These are phyloP conservation scores for Myotis lucifugus DNA, from an alignment of 2,113 vertebrate genomes.

Conservation along the genomic window DNA sequence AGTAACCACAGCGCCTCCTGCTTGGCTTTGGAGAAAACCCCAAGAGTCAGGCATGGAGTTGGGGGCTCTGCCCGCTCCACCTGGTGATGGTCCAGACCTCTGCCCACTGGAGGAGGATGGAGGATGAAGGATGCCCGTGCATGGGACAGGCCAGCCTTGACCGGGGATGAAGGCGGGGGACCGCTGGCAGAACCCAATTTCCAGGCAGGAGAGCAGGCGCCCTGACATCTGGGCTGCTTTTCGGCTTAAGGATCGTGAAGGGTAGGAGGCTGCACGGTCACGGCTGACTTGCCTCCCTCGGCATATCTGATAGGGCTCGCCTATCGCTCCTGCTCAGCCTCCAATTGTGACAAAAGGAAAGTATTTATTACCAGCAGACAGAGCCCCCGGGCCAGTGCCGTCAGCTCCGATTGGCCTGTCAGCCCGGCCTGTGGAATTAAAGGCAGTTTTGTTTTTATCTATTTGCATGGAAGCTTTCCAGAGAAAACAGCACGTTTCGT, in stretches of 20 bases:
- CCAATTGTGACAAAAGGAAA: constrained; percentile 87
- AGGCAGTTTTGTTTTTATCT: constrained; percentile 88
- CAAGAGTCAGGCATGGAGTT: accelerated
- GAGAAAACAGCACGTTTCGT: constrained; percentile 88
- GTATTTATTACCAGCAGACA: constrained; percentile 85
- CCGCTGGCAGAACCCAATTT: background rate
- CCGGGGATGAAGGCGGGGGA: background rate
- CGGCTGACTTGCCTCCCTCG: constrained; percentile 80
- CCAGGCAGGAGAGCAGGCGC: constrained; percentile 39
- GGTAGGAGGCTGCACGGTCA: constrained; percentile 76
- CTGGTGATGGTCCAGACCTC: background rate
- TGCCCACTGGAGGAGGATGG: background rate
- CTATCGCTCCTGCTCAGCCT: constrained; percentile 77
- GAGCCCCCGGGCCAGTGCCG: constrained; percentile 84
- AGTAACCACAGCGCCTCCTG: background rate
- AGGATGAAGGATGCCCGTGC: background rate
- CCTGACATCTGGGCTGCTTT: constrained; percentile 73
- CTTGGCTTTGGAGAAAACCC: background rate
- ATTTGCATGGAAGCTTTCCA: constrained; percentile 89
- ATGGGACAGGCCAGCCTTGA: background rate
- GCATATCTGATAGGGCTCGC: constrained; percentile 80
- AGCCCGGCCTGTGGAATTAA: constrained; percentile 81
- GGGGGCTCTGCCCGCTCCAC: background rate
- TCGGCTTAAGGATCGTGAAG: constrained; percentile 57
- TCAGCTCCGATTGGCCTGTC: constrained; percentile 85